These are phyloP conservation scores for Oedothorax gibbosus DNA, from an alignment of 1,140 invertebrate genomes.

Conservation along the genomic window DNA sequence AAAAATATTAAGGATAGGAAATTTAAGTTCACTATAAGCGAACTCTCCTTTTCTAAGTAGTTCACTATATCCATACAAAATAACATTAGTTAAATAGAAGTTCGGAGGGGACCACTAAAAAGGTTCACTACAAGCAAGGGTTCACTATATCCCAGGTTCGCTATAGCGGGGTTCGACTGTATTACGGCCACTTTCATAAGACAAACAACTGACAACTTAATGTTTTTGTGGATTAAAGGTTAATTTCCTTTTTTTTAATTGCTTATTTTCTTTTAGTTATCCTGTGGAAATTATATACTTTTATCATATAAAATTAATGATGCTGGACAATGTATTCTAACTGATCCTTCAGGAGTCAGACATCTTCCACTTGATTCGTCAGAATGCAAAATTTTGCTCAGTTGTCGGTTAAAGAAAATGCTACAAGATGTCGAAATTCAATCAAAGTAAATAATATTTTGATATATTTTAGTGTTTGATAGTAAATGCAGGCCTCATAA, in stretches of 20 bases:
- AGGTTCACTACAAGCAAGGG: too few species aligned
- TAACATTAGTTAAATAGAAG: too few species aligned
- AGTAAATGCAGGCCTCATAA: neutral
- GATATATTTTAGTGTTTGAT: too few species aligned
- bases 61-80: too few species aligned
- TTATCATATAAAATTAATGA: conserved; percentile 85
- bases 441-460: conserved; percentile 78
- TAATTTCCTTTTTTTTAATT: conserved; percentile 51
- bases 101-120: too few species aligned
- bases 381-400: conserved; percentile 74
- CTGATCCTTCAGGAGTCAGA: conserved; percentile 76
- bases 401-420: conserved; percentile 81
- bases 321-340: conserved; percentile 79
- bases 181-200: too few species aligned
- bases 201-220: too few species aligned
- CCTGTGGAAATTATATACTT: conserved; percentile 87
- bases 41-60: too few species aligned
- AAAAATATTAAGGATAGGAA: too few species aligned
- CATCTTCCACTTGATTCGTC: conserved; percentile 63
- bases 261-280: conserved; percentile 76
- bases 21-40: too few species aligned
- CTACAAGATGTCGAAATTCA: conserved; percentile 95
- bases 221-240: neutral
- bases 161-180: too few species aligned
- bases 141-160: too few species aligned